Conservation (phyloP, 2,888 invertebrate species). For the Andrena minutula region DNA sequence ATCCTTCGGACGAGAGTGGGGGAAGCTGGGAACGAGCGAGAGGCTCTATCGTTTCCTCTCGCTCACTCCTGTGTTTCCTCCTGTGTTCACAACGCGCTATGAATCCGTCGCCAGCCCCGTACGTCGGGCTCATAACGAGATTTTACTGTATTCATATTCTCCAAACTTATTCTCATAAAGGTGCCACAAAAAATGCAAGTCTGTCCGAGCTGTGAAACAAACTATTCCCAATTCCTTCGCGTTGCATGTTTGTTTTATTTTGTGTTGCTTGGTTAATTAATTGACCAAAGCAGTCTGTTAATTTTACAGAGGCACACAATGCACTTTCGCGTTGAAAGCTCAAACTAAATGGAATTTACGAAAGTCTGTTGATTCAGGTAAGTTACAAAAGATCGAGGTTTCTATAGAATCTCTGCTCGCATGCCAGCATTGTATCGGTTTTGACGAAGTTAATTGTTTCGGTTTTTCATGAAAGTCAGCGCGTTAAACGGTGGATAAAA, state of each 20-base stretch:
- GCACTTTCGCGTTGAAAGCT: constrained; percentile 3
- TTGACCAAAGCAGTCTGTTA: not conserved
- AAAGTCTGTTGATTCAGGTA: not conserved
- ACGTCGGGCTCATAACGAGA: too few relatives aligned
- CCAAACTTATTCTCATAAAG: not conserved
- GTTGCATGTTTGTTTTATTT: too few relatives aligned
- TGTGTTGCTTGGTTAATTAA: not conserved
- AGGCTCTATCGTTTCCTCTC: too few relatives aligned
- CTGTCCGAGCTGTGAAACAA: too few relatives aligned
- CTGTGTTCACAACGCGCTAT: too few relatives aligned
- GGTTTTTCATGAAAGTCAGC: constrained; percentile 15
- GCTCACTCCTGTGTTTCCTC: too few relatives aligned
- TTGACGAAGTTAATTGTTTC: constrained; percentile 44
- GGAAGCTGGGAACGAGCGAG: too few relatives aligned
- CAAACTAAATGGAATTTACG: constrained; percentile 1
- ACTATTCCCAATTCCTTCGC: too few relatives aligned
- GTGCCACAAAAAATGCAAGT: not conserved
- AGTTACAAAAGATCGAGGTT: not conserved
- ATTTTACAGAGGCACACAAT: not conserved
- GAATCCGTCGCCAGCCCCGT: too few relatives aligned
- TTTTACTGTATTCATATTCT: too few relatives aligned
- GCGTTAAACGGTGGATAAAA: constrained; percentile 8
- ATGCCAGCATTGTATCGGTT: constrained; percentile 4
- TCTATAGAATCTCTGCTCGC: constrained; percentile 1
- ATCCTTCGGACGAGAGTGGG: too few relatives aligned